Conservation (phyloP, 2,888 invertebrate genomes). For the Nysson spinosus region DNA sequence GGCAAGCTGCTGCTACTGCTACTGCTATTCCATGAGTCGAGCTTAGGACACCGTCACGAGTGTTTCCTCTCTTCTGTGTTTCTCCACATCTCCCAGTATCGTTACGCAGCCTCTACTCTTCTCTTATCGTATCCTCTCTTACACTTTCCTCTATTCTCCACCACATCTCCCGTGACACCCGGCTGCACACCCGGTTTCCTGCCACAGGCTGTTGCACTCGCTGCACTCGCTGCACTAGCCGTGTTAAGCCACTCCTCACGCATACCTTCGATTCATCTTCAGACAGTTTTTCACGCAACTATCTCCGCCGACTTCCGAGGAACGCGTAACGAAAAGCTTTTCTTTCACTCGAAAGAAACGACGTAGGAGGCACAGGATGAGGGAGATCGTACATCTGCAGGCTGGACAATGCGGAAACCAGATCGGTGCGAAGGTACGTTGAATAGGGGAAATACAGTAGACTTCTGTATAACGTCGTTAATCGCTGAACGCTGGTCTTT, state of each 20-base stretch:
- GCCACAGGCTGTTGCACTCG: conserved; percentile 4
- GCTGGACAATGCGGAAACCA: conserved; percentile 83
- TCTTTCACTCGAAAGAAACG: too few species aligned
- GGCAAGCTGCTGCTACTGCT: conserved; percentile 18
- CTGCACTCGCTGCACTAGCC: conserved; percentile 18
- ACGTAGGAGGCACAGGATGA: conserved; percentile 73
- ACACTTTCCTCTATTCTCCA: conserved; percentile 24
- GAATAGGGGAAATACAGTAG: too few species aligned
- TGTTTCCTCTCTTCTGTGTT: conserved; percentile 35
- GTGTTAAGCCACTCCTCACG: too few species aligned
- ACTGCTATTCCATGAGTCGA: conserved; percentile 39
- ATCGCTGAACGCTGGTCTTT: too few species aligned
- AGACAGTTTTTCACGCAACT: too few species aligned
- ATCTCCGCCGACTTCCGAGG: conserved; percentile 1
- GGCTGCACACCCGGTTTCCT: conserved; percentile 34
- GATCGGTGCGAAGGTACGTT: conserved; percentile 81
- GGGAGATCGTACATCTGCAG: conserved; percentile 82
- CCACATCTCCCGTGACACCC: conserved; percentile 41
- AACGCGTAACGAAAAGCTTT: conserved; percentile 22
- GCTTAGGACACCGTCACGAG: conserved; percentile 52
- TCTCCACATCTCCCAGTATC: conserved; percentile 23
- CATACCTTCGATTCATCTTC: too few species aligned
- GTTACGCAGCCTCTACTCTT: conserved; percentile 39
- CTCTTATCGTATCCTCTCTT: too few species aligned
- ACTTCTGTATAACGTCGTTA: too few species aligned